Percentiles rank a stretch among this genome's conserved stretches.
phyloP scores from a whole-genome alignment of 2,797 vertebrate genomes.

The Spheniscus humboldti region DNA sequence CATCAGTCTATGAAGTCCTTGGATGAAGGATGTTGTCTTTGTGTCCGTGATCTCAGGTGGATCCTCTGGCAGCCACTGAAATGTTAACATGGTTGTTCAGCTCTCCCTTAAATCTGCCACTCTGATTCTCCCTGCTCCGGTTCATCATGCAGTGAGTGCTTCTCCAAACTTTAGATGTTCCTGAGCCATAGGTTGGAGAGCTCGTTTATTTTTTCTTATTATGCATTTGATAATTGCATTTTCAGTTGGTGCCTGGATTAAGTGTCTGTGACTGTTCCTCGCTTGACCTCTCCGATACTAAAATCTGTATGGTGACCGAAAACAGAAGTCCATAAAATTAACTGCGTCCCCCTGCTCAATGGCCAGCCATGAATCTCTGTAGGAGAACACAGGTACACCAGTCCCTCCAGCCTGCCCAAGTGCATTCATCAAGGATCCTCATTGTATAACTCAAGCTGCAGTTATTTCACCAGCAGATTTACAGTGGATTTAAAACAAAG shows the following conservation, averaged over 20 bases:
- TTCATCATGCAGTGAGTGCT: not conserved
- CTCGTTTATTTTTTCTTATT: not conserved
- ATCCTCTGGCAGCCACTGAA: not conserved
- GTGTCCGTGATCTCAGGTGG: not conserved
- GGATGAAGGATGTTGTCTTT: not conserved
- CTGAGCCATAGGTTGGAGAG: not conserved
- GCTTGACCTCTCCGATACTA: constrained; percentile 39
- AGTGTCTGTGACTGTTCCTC: not conserved
- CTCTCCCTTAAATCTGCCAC: not conserved
- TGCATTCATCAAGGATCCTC: not conserved
- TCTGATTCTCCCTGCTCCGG: not conserved
- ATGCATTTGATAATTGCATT: not conserved
- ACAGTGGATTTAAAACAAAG: not conserved
- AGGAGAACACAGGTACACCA: not conserved
- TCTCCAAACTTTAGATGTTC: not conserved
- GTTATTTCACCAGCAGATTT: not conserved
- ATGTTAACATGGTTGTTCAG: not conserved
- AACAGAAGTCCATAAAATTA: constrained; percentile 15
- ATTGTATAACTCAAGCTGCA: not conserved
- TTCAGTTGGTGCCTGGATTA: not conserved
- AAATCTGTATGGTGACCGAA: constrained; percentile 39
- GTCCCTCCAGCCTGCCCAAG: not conserved
- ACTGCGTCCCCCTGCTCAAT: not conserved
- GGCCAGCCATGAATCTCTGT: not conserved
- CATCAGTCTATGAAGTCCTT: not conserved